Base-by-base conservation (phyloP, 2,888 invertebrate genomes). In the Archaeoteleia sp. region DNA sequence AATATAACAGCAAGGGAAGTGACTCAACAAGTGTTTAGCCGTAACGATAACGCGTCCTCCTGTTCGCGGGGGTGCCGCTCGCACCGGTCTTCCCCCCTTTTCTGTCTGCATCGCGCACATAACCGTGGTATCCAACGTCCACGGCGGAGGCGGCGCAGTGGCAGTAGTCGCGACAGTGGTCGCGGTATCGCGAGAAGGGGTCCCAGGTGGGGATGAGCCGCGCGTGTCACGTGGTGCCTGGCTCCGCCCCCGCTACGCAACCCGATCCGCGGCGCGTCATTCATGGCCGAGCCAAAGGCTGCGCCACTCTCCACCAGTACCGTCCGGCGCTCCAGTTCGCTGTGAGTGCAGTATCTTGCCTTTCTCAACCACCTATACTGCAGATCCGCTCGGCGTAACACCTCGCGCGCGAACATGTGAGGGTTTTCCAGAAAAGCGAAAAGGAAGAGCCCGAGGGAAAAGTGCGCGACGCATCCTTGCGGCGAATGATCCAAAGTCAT, bases 241-340 rank as follows among this genome's bases (percentile, higher is more conserved):
- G 74, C 83, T 76, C 81, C 79, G 86, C 83, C 77, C 88, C 88
- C 89, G 89, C 88, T 86, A 81, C 74, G 79, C 71, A 60, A 76
- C 74, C 71, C 71, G 78, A 74, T 72, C 75, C 71, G 70, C 74
- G 74, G 62, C 71, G 75, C 78, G 78, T 84, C 85, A 84, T 84
- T 84, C 82, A 84, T 84, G 82, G 81, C 82, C 81, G 82, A 81
- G 78, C 80, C 80, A 79, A 81, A 81, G 81, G 78, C 79, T 78
- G 78, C 78, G 79, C 77, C 71, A 70, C 71, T 74, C 71, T 72
- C 70, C 72, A 65, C 71, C 69, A 55, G 72, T 74, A 74, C 72
- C 74, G 71, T 76, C 73, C 77, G 72, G 34, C 57, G 61, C 34
- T 35, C 53, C 55, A 65, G 71, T 58, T 43, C 62, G 67, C 67